Percentiles rank a stretch among this genome's conserved stretches.
Evolutionary conservation across 2,113 vertebrate species (phyloP).

Genomic region (Eleginops maclovinus): DNA sequence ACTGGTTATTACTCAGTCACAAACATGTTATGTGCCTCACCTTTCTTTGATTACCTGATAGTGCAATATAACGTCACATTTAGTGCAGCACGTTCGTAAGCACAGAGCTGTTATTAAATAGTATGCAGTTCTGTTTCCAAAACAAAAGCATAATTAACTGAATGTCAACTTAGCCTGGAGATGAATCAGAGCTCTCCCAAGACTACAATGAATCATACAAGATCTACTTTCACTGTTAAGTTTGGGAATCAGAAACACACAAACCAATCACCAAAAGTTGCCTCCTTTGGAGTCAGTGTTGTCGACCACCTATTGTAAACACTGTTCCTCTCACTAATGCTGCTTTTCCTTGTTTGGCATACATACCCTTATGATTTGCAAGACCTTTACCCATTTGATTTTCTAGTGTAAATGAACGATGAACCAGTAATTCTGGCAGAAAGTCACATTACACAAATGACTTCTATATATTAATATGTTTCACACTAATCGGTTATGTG

Average conservation of each 20-base stretch:
- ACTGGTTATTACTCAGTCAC: conserved; percentile 67
- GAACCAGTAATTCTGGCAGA: neutral
- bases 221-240: neutral
- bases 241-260: neutral
- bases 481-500: conserved; percentile 10
- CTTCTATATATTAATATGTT: neutral
- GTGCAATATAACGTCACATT: conserved; percentile 26
- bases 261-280: neutral
- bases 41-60: conserved; percentile 52
- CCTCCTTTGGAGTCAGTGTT: no score
- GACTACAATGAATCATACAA: neutral
- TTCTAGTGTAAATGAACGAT: conserved; percentile 6
- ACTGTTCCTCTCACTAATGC: neutral
- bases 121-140: conserved; percentile 4
- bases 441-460: neutral
- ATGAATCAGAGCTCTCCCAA: neutral
- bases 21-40: conserved; percentile 74
- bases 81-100: neutral
- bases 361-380: neutral
- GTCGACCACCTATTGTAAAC: neutral
- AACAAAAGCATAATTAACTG: neutral
- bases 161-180: neutral
- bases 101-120: neutral
- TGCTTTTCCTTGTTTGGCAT: conserved; percentile 8
- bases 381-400: neutral